These are phyloP conservation scores for Eupithecia subumbrata DNA, from an alignment of 2,888 invertebrate species.

Conservation along the genomic window DNA sequence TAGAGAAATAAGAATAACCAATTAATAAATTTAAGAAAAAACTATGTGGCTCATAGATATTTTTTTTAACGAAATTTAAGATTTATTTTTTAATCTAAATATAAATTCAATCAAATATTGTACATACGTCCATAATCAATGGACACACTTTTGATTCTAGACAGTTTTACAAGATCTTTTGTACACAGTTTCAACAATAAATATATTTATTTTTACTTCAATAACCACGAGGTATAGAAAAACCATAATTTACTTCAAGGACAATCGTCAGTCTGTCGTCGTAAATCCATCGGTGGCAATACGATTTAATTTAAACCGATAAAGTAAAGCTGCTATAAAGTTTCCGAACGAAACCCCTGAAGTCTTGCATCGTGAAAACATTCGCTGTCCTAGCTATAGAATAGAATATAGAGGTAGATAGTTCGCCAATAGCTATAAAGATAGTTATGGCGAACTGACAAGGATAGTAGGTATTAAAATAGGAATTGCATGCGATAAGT, in stretches of 20 bases:
- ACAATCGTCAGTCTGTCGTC: background rate
- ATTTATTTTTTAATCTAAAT: too few species aligned
- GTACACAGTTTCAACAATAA: too few species aligned
- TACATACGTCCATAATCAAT: too few species aligned
- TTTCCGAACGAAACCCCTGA: conserved; percentile 24
- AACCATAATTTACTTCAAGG: background rate
- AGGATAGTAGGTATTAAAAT: conserved; percentile 26
- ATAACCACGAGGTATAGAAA: background rate
- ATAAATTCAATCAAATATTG: too few species aligned
- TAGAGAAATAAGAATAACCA: too few species aligned
- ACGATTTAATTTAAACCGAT: conserved; percentile 17
- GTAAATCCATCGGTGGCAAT: conserved; percentile 6
- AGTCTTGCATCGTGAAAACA: conserved; percentile 19
- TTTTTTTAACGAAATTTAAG: too few species aligned
- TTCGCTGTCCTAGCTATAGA: conserved; percentile 12
- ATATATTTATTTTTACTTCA: background rate
- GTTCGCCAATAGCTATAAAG: conserved; percentile 27
- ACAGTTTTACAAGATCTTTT: too few species aligned
- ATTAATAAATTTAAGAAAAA: too few species aligned
- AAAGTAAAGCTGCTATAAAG: conserved; percentile 21
- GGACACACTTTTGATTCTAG: too few species aligned
- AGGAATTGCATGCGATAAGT: conserved; percentile 24
- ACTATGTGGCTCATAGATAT: too few species aligned
- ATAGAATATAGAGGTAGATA: conserved; percentile 8
- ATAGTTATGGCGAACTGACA: conserved; percentile 26